Evolutionary conservation across 1,140 invertebrate genomes (phyloP).

Genomic region (Leptonema lineaticorne): DNA sequence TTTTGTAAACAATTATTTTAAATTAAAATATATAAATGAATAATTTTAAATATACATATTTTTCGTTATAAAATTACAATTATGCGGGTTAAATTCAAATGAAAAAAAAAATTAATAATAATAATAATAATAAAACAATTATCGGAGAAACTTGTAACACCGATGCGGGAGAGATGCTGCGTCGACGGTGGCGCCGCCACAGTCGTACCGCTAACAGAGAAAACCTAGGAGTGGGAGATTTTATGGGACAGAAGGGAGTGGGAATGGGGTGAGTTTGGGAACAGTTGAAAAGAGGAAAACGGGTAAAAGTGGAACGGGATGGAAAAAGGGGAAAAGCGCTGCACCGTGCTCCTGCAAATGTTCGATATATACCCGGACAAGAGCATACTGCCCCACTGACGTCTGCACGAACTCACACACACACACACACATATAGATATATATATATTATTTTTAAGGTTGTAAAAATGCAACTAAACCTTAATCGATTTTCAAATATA

Average conservation of each 20-base stretch:
- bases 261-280: background rate
- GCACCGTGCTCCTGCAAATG: conserved; percentile 1
- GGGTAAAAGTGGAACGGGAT: background rate
- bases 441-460: too few relatives aligned
- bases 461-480: too few relatives aligned
- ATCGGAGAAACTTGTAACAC: background rate
- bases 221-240: background rate
- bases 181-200: background rate
- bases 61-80: too few relatives aligned
- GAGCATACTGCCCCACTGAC: background rate
- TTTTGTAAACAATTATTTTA: too few relatives aligned
- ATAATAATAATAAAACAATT: background rate
- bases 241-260: background rate
- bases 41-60: too few relatives aligned
- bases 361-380: background rate
- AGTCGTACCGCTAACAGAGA: background rate
- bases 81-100: background rate
- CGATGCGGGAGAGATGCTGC: background rate
- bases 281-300: too few relatives aligned
- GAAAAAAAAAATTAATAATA: background rate
- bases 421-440: background rate
- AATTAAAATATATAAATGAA: too few relatives aligned
- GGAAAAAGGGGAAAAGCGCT: background rate
- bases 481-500: too few relatives aligned
- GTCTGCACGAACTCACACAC: background rate